Conservation (phyloP, 2,797 vertebrate genomes). For the Amphiprion clarkii region DNA sequence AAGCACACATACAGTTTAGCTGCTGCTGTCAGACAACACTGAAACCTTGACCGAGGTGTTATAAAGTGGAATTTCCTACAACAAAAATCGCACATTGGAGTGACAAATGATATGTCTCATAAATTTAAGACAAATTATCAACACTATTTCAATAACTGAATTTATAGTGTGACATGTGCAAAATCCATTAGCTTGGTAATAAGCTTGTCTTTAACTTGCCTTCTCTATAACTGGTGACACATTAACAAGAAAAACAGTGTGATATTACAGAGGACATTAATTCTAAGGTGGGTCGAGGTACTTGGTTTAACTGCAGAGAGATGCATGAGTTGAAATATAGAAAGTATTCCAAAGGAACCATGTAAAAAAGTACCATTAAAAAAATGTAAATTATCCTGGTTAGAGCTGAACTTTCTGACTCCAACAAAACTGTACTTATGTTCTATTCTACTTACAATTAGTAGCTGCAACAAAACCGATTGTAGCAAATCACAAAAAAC, state of each 20-base stretch:
- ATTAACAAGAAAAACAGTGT: neutral
- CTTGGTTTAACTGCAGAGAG: neutral
- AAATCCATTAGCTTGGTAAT: neutral
- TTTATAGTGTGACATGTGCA: neutral
- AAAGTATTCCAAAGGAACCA: neutral
- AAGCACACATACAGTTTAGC: constrained; percentile 10
- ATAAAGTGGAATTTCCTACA: constrained; percentile 13
- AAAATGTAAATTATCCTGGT: constrained; percentile 2
- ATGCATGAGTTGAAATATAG: neutral
- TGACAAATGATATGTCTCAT: neutral
- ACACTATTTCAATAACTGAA: neutral
- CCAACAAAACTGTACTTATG: neutral
- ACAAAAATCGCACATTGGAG: neutral
- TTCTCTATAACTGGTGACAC: neutral
- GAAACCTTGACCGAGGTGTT: constrained; percentile 21
- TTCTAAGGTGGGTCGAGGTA: neutral
- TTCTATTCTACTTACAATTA: neutral
- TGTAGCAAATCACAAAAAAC: constrained; percentile 15
- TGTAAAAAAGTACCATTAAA: neutral
- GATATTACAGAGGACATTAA: neutral
- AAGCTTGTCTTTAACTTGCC: neutral
- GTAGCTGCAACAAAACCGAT: neutral
- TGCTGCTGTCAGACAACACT: constrained; percentile 24
- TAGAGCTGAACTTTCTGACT: neutral
- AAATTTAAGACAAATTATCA: neutral